Evolutionary conservation across 2,888 invertebrate species (phyloP), one percentile per base, ranked within the genome.

Genomic region (Heteromyza rotundicornis): DNA sequence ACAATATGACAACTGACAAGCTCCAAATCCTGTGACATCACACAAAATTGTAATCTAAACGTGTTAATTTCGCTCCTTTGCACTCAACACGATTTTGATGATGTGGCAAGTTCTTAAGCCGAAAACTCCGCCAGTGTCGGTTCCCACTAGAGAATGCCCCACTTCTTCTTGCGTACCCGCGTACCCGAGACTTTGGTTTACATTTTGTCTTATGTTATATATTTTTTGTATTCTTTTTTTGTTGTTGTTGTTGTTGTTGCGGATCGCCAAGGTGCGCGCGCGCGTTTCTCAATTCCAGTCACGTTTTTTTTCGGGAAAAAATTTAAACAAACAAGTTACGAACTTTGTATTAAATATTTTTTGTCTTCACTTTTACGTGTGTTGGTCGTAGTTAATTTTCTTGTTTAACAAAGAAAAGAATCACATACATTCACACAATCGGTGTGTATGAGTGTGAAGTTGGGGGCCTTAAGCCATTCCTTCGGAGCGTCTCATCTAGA

Each of bases 221-320:
- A n/a, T n/a, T n/a, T n/a, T n/a, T n/a, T n/a, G n/a, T n/a, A n/a
- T n/a, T n/a, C n/a, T n/a, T n/a, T n/a, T n/a, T n/a, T n/a, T n/a
- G n/a, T n/a, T n/a, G n/a, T n/a, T n/a, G n/a, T n/a, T n/a, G n/a
- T n/a, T n/a, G n/a, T 40, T 32, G 32, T 8, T 5, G 32, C 12
- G 32, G 32, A 7, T 7, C 40, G 14, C 12, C 16, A 2, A 47
- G 20, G 17, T 47, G 47, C 20, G 47, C 14, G 17, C 20, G 17
- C 20, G 14, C 19, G 71, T 74, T 75, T 77, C 72, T 69, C 69
- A 77, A 76, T 77, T 74, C 75, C 60, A 71, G 76, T 77, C 76
- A 77, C 78, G 76, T 76, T 76, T 77, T 73, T 67, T 47, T 36
- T 49, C 32, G 63, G 53, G 65, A 68, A 71, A 70, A 52, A 57